Evolutionary conservation across 2,113 vertebrate genomes (phyloP).

Genomic region (Labeo rohita): DNA sequence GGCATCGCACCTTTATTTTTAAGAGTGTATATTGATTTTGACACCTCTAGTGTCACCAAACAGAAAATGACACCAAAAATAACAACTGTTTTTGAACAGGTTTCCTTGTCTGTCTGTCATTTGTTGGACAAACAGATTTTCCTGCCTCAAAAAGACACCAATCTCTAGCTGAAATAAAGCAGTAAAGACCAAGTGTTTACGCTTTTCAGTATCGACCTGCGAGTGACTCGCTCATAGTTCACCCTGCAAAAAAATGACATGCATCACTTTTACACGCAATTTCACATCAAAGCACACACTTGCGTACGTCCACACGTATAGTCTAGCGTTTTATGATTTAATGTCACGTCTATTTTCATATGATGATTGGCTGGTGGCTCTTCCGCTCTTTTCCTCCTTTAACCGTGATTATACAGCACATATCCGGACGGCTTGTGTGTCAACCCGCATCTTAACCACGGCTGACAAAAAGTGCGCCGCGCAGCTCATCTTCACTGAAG

Average conservation of each 20-base stretch:
- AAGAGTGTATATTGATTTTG: not conserved
- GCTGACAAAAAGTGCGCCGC: slow-evolving; percentile 81
- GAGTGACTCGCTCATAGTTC: not conserved
- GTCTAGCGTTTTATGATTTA: slow-evolving; percentile 48
- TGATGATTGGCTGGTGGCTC: slow-evolving; percentile 53
- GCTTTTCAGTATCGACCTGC: not conserved
- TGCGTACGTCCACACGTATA: slow-evolving; percentile 12
- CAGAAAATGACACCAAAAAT: not conserved
- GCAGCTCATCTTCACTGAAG: slow-evolving; percentile 86
- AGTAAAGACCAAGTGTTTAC: not conserved
- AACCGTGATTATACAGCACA: slow-evolving; percentile 72
- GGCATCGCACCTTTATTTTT: no score
- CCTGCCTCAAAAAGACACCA: not conserved
- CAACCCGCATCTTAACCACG: slow-evolving; percentile 85
- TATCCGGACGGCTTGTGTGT: slow-evolving; percentile 68
- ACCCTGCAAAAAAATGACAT: not conserved
- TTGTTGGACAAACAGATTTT: not conserved
- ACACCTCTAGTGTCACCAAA: not conserved
- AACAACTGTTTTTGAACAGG: not conserved
- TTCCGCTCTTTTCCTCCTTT: slow-evolving; percentile 48
- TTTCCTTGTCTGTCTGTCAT: not conserved
- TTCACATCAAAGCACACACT: slow-evolving; percentile 15
- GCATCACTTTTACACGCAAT: slow-evolving; percentile 4
- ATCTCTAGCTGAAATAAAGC: not conserved
- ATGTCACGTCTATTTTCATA: slow-evolving; percentile 48